phyloP scores from a whole-genome alignment of 2,888 invertebrate genomes.

The Sthenelais limicola region DNA sequence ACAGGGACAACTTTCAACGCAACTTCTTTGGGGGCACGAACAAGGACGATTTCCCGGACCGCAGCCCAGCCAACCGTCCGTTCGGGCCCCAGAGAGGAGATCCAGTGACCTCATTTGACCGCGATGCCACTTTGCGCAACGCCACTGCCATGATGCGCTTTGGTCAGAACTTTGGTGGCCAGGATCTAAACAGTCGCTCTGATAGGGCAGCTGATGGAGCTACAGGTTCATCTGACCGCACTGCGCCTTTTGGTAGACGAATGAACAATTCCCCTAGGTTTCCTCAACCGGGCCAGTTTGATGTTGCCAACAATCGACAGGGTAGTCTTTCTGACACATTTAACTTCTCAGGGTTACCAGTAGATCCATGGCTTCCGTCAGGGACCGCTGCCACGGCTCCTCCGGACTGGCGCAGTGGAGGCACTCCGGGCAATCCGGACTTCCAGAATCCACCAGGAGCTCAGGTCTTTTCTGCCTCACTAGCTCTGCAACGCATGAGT shows the following conservation, averaged over 20 bases:
- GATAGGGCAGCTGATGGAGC: constrained; percentile 22
- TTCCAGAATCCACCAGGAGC: constrained; percentile 22
- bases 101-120: constrained; percentile 27
- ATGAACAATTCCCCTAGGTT: constrained; percentile 13
- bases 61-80: not conserved
- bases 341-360: constrained; percentile 27
- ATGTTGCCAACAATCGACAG: constrained; percentile 5
- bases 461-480: constrained; percentile 20
- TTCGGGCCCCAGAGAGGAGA: constrained; percentile 18
- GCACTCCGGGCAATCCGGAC: constrained; percentile 5
- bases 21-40: constrained; percentile 16
- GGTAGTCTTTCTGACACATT: constrained; percentile 2
- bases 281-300: constrained; percentile 24
- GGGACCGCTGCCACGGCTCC: constrained; percentile 28
- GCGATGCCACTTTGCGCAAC: constrained; percentile 4
- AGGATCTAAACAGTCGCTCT: constrained; percentile 19
- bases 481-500: constrained; percentile 33
- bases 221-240: not conserved
- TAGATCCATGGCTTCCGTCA: constrained; percentile 25
- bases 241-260: not conserved
- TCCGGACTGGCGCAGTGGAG: constrained; percentile 2
- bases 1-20: constrained; percentile 23
- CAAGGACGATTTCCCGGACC: constrained; percentile 6
- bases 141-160: constrained; percentile 30
- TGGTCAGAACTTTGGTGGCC: constrained; percentile 15